Percentiles rank a stretch among this genome's conserved stretches.
phyloP scores from a whole-genome alignment of 2,888 invertebrate genomes.

The Callosobruchus maculatus region DNA sequence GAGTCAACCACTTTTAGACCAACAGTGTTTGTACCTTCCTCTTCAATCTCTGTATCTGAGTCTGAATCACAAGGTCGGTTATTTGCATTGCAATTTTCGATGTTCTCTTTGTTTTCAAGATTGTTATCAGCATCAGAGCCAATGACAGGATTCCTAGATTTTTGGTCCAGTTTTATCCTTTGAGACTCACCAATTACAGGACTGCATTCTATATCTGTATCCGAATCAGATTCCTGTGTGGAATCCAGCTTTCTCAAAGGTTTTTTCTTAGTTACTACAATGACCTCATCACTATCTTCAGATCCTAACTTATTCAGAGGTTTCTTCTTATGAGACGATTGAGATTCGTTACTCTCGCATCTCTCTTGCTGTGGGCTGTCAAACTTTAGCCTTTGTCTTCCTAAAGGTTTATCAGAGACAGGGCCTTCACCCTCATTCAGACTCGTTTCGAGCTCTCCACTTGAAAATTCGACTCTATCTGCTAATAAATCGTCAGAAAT shows the following conservation, averaged over 20 bases:
- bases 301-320: slow-evolving; percentile 4
- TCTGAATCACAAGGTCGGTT: slow-evolving; percentile 13
- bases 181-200: background rate
- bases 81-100: background rate
- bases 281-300: slow-evolving; percentile 17
- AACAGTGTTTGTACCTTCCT: background rate
- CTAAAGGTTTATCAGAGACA: background rate
- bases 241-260: slow-evolving; percentile 13
- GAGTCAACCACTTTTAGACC: background rate
- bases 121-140: background rate
- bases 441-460: background rate
- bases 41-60: slow-evolving; percentile 30
- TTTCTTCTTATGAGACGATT: background rate
- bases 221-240: slow-evolving; percentile 15
- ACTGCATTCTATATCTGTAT: slow-evolving; percentile 25
- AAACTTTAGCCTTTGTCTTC: background rate
- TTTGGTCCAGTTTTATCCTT: background rate
- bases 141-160: background rate
- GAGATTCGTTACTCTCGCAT: background rate
- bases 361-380: background rate
- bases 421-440: background rate
- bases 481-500: slow-evolving; percentile 17
- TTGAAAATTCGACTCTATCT: background rate
- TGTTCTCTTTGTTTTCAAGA: slow-evolving; percentile 5
- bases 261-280: background rate